Evolutionary conservation across 2,113 vertebrate species (phyloP).

Genomic region (Thalassarche chlororhynchos): DNA sequence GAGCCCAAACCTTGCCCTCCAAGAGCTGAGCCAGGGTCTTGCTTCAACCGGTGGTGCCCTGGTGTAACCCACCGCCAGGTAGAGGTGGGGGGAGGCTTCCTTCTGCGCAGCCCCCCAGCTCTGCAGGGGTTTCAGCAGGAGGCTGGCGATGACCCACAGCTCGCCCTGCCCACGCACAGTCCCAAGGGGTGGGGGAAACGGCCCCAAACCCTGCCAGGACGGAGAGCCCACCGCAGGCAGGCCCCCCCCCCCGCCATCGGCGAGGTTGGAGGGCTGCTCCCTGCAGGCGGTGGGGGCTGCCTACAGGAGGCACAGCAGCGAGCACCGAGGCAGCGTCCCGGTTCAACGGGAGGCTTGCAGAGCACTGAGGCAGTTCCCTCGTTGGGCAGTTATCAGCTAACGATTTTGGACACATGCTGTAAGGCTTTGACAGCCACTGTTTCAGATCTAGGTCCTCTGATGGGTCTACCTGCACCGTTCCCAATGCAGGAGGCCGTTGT

Average conservation of each 20-base stretch:
- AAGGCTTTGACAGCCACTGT: not conserved
- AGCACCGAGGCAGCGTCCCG: accelerated
- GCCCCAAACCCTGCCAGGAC: not conserved
- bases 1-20: not conserved
- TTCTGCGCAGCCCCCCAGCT: not conserved
- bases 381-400: not conserved
- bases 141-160: not conserved
- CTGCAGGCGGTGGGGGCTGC: accelerated
- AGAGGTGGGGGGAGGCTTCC: not conserved
- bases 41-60: not conserved
- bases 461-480: accelerated
- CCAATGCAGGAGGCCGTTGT: not conserved
- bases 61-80: not conserved
- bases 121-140: not conserved
- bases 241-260: too few species aligned
- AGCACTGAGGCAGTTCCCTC: accelerated
- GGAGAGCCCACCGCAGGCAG: not conserved
- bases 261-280: not conserved
- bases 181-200: not conserved
- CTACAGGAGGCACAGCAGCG: not conserved
- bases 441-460: not conserved
- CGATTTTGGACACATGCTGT: accelerated
- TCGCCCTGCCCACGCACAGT: not conserved
- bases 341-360: accelerated
- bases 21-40: not conserved